Conservation (phyloP, 2,113 vertebrate species). For the Leuciscus idus region DNA sequence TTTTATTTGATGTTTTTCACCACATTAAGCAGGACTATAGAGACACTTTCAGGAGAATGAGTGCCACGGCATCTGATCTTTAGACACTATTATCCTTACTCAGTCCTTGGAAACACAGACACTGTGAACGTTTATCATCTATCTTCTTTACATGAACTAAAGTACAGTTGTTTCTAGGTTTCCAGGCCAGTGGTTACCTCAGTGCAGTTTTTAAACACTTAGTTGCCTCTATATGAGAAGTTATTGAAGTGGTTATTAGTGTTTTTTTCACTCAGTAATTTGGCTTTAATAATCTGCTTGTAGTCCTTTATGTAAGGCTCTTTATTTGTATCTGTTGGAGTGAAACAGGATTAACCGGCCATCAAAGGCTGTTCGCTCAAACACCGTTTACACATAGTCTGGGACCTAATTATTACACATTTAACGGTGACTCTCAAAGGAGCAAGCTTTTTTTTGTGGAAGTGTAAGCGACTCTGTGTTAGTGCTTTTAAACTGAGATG, state of each 20-base stretch:
- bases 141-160: background rate
- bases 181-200: slow-evolving; percentile 3
- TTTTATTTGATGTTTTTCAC: background rate
- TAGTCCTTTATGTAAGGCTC: background rate
- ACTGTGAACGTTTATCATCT: background rate
- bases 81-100: background rate
- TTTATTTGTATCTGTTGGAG: background rate
- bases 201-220: background rate
- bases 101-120: background rate
- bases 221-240: background rate
- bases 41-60: background rate
- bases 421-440: background rate
- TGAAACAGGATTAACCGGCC: background rate
- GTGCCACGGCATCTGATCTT: background rate
- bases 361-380: background rate
- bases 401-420: background rate
- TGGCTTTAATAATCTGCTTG: slow-evolving; percentile 1
- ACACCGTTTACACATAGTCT: slow-evolving; percentile 17
- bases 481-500: background rate
- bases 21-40: background rate
- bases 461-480: background rate
- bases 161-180: slow-evolving; percentile 23
- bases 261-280: background rate
- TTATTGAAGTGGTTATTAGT: background rate
- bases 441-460: background rate